Evolutionary conservation across 2,113 vertebrate genomes (phyloP).

Genomic region (Podiceps cristatus): DNA sequence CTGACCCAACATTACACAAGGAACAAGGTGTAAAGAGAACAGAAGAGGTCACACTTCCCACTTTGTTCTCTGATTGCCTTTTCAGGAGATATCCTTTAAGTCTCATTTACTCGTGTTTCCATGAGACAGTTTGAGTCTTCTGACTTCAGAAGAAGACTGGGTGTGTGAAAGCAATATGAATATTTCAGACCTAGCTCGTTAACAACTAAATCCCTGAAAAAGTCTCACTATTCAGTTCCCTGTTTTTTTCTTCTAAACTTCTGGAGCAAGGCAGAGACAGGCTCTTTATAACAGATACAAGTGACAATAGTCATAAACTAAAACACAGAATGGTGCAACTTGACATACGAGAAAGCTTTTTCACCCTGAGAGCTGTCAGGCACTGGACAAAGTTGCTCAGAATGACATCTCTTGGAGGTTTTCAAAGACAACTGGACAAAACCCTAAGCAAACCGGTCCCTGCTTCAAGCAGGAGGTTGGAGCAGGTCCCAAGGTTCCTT

Average conservation of each 20-base stretch:
- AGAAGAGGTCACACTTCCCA: neutral
- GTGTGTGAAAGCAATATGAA: neutral
- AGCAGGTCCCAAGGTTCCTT: neutral
- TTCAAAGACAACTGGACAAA: neutral
- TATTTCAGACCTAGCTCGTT: neutral
- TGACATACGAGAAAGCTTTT: neutral
- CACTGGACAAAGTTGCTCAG: neutral
- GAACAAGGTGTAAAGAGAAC: neutral
- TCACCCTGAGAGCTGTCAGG: neutral
- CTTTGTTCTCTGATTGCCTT: fast-evolving
- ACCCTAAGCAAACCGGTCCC: neutral
- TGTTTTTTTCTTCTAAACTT: neutral
- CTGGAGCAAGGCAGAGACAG: neutral
- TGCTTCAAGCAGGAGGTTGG: neutral
- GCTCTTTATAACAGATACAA: neutral
- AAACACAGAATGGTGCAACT: neutral
- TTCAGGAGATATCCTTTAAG: neutral
- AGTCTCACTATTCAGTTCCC: neutral
- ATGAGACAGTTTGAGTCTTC: neutral
- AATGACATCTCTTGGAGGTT: neutral
- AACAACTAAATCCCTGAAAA: neutral
- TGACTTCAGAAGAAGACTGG: neutral
- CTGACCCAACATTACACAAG: neutral
- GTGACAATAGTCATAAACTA: neutral
- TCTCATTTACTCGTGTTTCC: neutral